Evolutionary conservation across 1,140 invertebrate genomes (phyloP), one percentile per base, ranked within the genome.

Genomic region (Cotesia vestalis): DNA sequence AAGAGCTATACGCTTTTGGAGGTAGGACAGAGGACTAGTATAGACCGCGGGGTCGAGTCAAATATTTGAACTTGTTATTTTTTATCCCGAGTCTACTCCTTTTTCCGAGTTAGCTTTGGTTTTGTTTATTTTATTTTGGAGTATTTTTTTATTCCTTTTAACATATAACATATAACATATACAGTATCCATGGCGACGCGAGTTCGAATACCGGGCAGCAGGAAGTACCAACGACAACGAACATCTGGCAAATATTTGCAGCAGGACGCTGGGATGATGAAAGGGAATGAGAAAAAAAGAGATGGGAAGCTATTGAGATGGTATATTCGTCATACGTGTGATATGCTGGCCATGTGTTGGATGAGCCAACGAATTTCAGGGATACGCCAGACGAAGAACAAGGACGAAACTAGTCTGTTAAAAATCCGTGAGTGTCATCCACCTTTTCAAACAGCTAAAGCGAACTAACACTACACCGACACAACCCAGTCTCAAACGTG

Each of bases 241-340:
- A 76, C 75, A 66, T 66, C 73, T 66, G 66, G 70, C 73, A 76
- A 76, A 76, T 76, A 76, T 76, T 76, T 75, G 73, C 75, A 66
- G 17, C n/a, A 55, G 17, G 12, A 55, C 53, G 53, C n/a, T 55
- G 17, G 9, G 11, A n/a, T n/a, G 53, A 14, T 55, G 57, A 74
- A 27, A 69, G 71, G 66, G 34, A 63, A 61, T 73, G 70, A 72
- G 64, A 66, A 69, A 71, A 55, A 46, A 46, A 9, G 40, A 46
- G 40, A 46, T 46, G 40, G 11, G 40, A 46, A 46, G 40, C 40
- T 9, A 46, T 46, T 46, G 40, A 46, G 40, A 46, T 46, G 40
- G 40, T 46, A 46, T 46, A 46, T 46, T 46, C 40, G 40, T 46
- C 40, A 46, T 11, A 46, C 5, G 40, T 27, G 27, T 27, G 27